Evolutionary conservation across 2,113 vertebrate genomes (phyloP).

Genomic region (Sylvietta virens): DNA sequence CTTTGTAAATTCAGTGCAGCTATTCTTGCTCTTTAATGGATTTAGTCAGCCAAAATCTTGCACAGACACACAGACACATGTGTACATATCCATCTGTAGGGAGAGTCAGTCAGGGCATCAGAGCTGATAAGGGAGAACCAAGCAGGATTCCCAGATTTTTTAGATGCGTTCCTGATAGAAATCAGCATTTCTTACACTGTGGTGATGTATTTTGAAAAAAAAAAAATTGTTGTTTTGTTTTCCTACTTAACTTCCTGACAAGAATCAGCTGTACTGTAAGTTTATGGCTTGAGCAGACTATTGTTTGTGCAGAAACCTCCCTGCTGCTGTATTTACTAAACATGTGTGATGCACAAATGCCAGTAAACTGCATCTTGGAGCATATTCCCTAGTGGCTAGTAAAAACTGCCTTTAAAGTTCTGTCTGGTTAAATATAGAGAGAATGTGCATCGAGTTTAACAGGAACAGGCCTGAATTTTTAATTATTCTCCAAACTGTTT

Average conservation of each 20-base stretch:
- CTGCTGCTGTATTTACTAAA: slow-evolving; percentile 58
- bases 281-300: slow-evolving; percentile 20
- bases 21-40: slow-evolving; percentile 36
- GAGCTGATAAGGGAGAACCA: neutral
- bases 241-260: neutral
- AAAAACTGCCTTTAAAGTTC: slow-evolving; percentile 16
- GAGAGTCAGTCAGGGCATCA: neutral
- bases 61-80: neutral
- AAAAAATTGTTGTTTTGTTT: slow-evolving; percentile 14
- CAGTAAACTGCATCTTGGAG: slow-evolving; percentile 21
- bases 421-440: neutral
- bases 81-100: neutral
- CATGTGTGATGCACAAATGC: slow-evolving; percentile 44
- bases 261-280: slow-evolving; percentile 39
- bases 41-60: slow-evolving; percentile 18
- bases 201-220: neutral
- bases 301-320: slow-evolving; percentile 51
- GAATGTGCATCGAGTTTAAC: neutral
- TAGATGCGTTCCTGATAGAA: neutral
- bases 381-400: neutral
- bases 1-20: slow-evolving; percentile 44
- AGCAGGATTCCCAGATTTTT: neutral
- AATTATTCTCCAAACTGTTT: neutral
- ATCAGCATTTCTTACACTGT: neutral
- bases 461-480: neutral